A percentile compares a stretch with the other conserved stretches of the same genome.
phyloP scores from a whole-genome alignment of 1,140 invertebrate species.

The Agrypnia vestita region DNA sequence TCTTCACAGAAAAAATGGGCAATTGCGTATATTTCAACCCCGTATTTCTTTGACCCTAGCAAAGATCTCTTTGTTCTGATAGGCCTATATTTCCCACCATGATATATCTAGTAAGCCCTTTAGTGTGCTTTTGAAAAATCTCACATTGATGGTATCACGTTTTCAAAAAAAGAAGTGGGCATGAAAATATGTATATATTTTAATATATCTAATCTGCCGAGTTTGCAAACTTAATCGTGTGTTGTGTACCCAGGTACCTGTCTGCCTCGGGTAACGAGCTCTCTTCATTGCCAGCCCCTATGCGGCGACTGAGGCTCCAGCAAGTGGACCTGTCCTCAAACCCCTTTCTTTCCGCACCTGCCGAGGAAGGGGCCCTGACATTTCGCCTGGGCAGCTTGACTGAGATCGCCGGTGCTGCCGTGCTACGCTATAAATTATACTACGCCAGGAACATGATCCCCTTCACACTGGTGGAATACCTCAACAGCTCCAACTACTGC shows the following conservation, averaged over 20 bases:
- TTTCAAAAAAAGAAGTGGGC: background rate
- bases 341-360: background rate
- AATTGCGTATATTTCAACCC: too few relatives aligned
- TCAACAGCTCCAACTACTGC: constrained; percentile 28
- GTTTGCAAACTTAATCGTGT: too few relatives aligned
- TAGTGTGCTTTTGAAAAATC: background rate
- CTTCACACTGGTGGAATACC: constrained; percentile 16
- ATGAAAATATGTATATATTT: background rate
- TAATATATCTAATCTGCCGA: background rate
- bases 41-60: too few relatives aligned
- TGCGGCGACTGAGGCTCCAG: constrained; percentile 21
- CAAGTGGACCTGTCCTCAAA: constrained; percentile 52
- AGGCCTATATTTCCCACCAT: too few relatives aligned
- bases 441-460: constrained; percentile 31
- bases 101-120: background rate
- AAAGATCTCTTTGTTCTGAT: too few relatives aligned
- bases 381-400: constrained; percentile 36
- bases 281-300: constrained; percentile 34
- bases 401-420: constrained; percentile 27
- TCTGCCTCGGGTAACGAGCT: constrained; percentile 47
- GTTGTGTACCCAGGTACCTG: constrained; percentile 44
- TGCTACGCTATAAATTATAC: constrained; percentile 11
- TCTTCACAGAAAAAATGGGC: too few relatives aligned
- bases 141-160: too few relatives aligned
- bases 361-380: background rate